phyloP scores from a whole-genome alignment of 1,140 invertebrate genomes.

The Neomicropteryx cornuta region DNA sequence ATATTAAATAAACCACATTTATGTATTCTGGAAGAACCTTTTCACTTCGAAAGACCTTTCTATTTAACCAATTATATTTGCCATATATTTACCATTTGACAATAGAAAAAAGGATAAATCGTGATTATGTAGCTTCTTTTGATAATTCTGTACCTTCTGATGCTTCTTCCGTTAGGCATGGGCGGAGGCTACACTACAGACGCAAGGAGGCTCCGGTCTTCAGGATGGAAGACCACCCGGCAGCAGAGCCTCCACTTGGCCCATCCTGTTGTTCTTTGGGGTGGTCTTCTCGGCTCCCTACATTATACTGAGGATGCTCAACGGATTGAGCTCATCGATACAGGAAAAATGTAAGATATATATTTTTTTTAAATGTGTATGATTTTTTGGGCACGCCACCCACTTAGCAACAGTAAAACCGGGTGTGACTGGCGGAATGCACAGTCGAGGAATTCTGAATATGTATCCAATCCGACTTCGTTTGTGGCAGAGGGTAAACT shows the following conservation, averaged over 20 bases:
- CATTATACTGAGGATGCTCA: slow-evolving; percentile 78
- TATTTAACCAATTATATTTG: too few species aligned
- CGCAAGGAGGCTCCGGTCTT: slow-evolving; percentile 27
- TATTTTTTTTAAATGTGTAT: slow-evolving; percentile 10
- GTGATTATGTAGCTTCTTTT: too few species aligned
- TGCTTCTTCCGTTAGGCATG: too few species aligned
- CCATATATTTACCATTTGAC: too few species aligned
- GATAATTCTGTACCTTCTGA: too few species aligned
- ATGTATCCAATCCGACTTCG: neutral
- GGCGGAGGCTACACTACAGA: slow-evolving; percentile 45
- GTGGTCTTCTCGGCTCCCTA: slow-evolving; percentile 84
- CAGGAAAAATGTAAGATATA: slow-evolving; percentile 39
- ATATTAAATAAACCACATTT: too few species aligned
- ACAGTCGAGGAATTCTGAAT: slow-evolving; percentile 6
- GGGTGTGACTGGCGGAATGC: too few species aligned
- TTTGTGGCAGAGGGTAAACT: slow-evolving; percentile 15
- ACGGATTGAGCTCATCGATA: slow-evolving; percentile 41
- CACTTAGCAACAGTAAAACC: slow-evolving; percentile 1
- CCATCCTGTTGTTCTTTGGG: slow-evolving; percentile 70
- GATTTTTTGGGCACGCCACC: too few species aligned
- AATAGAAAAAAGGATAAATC: too few species aligned
- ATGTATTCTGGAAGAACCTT: too few species aligned
- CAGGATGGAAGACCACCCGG: slow-evolving; percentile 21
- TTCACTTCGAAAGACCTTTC: too few species aligned
- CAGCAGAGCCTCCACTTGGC: slow-evolving; percentile 46